phyloP scores from a whole-genome alignment of 2,113 vertebrate species.

The Riparia riparia region DNA sequence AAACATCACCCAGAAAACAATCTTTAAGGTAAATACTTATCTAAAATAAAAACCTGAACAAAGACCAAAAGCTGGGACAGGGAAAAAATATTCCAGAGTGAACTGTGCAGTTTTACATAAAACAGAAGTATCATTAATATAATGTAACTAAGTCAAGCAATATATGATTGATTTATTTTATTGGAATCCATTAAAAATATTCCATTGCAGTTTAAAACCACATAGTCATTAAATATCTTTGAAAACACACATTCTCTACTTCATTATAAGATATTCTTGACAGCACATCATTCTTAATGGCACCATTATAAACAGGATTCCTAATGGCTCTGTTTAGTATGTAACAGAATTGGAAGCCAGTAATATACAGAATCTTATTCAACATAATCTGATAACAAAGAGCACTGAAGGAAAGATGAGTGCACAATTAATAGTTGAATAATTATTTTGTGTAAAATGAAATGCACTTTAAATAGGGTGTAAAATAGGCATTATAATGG shows the following conservation, averaged over 20 bases:
- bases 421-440: conserved; percentile 62
- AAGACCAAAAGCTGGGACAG: not conserved
- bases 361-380: not conserved
- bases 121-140: conserved; percentile 38
- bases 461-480: not conserved
- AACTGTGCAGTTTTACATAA: conserved; percentile 16
- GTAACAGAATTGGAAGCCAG: conserved; percentile 39
- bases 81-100: not conserved
- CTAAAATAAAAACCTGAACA: not conserved
- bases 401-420: conserved; percentile 6
- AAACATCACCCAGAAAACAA: not conserved
- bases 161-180: conserved; percentile 72
- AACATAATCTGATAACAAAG: conserved; percentile 40
- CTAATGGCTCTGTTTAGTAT: conserved; percentile 60
- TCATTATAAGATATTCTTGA: conserved; percentile 71
- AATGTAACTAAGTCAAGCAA: conserved; percentile 42
- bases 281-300: conserved; percentile 78
- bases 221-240: conserved; percentile 74
- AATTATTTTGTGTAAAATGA: conserved; percentile 47
- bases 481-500: conserved; percentile 19
- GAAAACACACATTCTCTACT: conserved; percentile 60
- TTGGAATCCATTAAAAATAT: conserved; percentile 71
- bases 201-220: conserved; percentile 63
- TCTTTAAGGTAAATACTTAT: not conserved
- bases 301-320: conserved; percentile 69